Base-by-base conservation (phyloP, 2,888 invertebrate genomes). In the Bombylius discolor region DNA sequence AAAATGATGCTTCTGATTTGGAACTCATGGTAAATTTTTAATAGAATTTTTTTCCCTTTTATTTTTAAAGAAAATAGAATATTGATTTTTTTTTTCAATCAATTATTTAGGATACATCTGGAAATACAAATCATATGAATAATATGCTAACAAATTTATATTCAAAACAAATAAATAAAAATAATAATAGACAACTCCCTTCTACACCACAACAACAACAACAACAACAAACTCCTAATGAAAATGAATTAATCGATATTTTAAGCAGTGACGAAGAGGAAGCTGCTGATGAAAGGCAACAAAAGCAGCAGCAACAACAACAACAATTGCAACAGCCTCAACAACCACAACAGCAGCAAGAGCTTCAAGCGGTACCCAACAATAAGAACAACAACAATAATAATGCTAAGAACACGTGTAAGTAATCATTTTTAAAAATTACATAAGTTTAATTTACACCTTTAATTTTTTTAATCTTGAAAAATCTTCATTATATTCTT, bases 201-300 rank as follows among this genome's bases (percentile, higher is more conserved):
- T 3, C 1, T 2, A 23, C 1, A 23, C 23, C 23, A 23, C 23
- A 23, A 23, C 23, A 23, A 23, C 23, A 23, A 23, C 23, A 23
- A 23, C 23, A 23, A 31, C 14, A 13, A 14, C 47, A 44, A 33
- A 36, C 46, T 12, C 13, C 77, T 4, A 82, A 82, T 13, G 83
- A 84, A 64, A 80, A 82, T 64, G 88, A 89, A 68, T 71, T 87
- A 53, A 82, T 89, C 64, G 87, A 88, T 66, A 89, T 89, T 61
- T 11, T 42, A 4, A 87, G 87, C 67, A 88, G 85, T 68, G 87
- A 85, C 65, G 86, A 86, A 23, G 23, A 23, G 23, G 23, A 64
- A 78, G 82, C 49, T 81, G 81, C 23, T 62, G 81, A 80, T 56
- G 78, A 79, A 39, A 23, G 23, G 3, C 23, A 23, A 23, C 70